These are phyloP conservation scores for Cryptophagus acutangulus DNA, from an alignment of 2,888 invertebrate genomes.

Conservation along the genomic window DNA sequence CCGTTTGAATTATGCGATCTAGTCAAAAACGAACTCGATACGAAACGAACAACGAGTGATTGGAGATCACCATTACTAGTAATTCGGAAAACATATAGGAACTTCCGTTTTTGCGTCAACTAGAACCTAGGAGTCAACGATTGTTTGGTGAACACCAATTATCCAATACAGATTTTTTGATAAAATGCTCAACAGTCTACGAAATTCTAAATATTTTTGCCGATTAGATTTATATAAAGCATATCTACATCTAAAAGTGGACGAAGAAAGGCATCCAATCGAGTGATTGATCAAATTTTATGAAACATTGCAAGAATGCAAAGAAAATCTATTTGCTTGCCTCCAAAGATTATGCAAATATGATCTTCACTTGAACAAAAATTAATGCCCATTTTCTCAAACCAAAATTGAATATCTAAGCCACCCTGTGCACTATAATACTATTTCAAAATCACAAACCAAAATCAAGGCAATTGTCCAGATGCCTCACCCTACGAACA, in stretches of 20 bases:
- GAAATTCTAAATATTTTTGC: slow-evolving; percentile 28
- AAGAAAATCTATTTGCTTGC: background rate
- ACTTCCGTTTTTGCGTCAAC: slow-evolving; percentile 22
- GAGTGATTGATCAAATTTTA: slow-evolving; percentile 23
- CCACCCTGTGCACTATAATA: slow-evolving; percentile 4
- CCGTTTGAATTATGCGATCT: slow-evolving; percentile 20
- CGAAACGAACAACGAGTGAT: slow-evolving; percentile 15
- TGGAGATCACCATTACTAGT: slow-evolving; percentile 25
- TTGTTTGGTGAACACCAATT: slow-evolving; percentile 21
- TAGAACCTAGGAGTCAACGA: slow-evolving; percentile 29
- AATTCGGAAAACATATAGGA: slow-evolving; percentile 22
- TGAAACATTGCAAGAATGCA: slow-evolving; percentile 15
- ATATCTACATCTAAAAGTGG: slow-evolving; percentile 27
- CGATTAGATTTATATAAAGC: slow-evolving; percentile 31
- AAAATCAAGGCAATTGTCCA: slow-evolving; percentile 13
- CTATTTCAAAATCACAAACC: slow-evolving; percentile 8
- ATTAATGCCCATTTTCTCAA: slow-evolving; percentile 15
- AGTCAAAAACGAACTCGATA: slow-evolving; percentile 21
- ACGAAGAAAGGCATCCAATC: slow-evolving; percentile 25
- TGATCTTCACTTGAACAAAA: slow-evolving; percentile 11
- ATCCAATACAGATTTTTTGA: slow-evolving; percentile 22
- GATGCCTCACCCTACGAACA: slow-evolving; percentile 11
- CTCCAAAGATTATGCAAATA: slow-evolving; percentile 2
- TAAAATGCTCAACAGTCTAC: slow-evolving; percentile 25
- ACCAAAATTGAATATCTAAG: slow-evolving; percentile 17